These are phyloP conservation scores for Limenitis camilla DNA, from an alignment of 2,888 invertebrate genomes.

Conservation along the genomic window DNA sequence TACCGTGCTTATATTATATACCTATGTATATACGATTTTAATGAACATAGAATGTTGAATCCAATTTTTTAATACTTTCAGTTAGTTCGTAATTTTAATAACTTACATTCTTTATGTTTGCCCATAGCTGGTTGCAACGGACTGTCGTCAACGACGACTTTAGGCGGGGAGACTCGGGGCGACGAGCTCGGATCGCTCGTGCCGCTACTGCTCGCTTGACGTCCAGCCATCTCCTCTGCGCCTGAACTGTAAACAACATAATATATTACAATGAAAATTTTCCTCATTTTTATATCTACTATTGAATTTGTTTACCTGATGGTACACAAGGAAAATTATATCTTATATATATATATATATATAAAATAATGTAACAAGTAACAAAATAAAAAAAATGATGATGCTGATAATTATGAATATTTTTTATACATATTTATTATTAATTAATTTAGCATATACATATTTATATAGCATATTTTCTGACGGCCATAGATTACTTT, in stretches of 20 bases:
- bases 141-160: conserved; percentile 94
- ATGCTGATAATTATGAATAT: too few relatives aligned
- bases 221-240: conserved; percentile 68
- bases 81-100: conserved; percentile 3
- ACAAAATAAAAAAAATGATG: too few relatives aligned
- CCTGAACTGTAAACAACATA: conserved; percentile 45
- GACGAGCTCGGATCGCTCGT: conserved; percentile 70
- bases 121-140: conserved; percentile 95
- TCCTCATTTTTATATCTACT: background rate
- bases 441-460: too few relatives aligned
- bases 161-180: conserved; percentile 84
- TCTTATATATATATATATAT: too few relatives aligned
- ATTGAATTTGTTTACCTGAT: conserved; percentile 1
- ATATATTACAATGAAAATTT: background rate
- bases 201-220: conserved; percentile 64
- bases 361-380: too few relatives aligned
- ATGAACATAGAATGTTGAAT: background rate
- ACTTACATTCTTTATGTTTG: conserved; percentile 98
- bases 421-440: too few relatives aligned
- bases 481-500: too few relatives aligned
- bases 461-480: too few relatives aligned
- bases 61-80: too few relatives aligned
- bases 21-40: conserved; percentile 4
- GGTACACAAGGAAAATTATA: background rate
- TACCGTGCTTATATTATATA: conserved; percentile 1